Evolutionary conservation across 2,888 invertebrate species (phyloP), one percentile per base, ranked within the genome.

Genomic region (Acleris sparsana): DNA sequence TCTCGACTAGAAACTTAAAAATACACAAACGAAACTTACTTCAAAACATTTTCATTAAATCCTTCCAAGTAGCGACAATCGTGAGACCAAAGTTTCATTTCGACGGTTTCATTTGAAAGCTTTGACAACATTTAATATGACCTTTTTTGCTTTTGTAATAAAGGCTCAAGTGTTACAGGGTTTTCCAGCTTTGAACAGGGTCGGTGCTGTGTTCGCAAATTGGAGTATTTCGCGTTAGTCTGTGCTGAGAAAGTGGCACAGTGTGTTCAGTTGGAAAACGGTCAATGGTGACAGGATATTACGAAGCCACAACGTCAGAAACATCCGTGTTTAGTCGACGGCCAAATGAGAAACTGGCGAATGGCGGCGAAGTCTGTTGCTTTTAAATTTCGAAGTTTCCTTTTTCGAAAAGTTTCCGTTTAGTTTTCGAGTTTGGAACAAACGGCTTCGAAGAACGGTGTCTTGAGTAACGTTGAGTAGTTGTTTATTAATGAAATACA

Each of bases 81-180:
- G 65, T 46, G 46, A 52, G 79, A 78, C 73, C 76, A 72, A 80
- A 85, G 80, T 85, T 86, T 87, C 85, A 87, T 89, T 86, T 84
- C 84, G 77, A 83, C 79, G 82, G 78, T 88, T 88, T 88, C 83
- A 88, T 88, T 86, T 82, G 74, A 69, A 79, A 83, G 84, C 86
- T 87, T 88, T 88, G 87, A 86, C 84, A 77, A 70, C 72, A 78
- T 78, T 85, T 85, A 88, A 86, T 89, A 83, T 88, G 77, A 84
- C 70, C 88, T 87, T 88, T 89, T 89, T 88, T 88, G 88, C 89
- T 83, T 86, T 85, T 78, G 87, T 83, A 88, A 89, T 89, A 89
- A 86, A 87, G 87, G 78, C 82, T 83, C 78, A 78, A 84, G 85
- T 81, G 82, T 79, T 33, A 22, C 43, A 18, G 13, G 29, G 51